Conservation (phyloP, 2,113 vertebrate species). For the Ptychochromis oligacanthus region DNA sequence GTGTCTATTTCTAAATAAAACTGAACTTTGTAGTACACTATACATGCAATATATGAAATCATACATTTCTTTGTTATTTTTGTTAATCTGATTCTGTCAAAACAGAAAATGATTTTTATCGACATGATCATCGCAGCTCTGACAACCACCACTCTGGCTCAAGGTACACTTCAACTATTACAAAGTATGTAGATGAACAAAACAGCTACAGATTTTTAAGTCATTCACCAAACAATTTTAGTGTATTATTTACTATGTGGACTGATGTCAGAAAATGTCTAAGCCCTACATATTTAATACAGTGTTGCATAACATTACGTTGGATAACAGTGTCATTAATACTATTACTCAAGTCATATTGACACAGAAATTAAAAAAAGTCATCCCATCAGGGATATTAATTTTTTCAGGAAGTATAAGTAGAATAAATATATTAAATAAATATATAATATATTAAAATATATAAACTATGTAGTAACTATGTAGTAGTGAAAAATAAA, state of each 20-base stretch:
- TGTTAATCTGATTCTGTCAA: neutral
- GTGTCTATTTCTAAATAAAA: neutral
- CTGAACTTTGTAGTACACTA: rapidly evolving
- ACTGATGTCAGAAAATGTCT: neutral
- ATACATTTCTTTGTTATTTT: no score
- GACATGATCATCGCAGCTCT: rapidly evolving
- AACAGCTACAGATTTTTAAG: rapidly evolving
- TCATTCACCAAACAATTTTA: neutral
- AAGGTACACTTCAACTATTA: rapidly evolving
- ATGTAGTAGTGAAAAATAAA: rapidly evolving
- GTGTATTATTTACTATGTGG: neutral
- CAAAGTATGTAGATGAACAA: rapidly evolving
- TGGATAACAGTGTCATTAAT: rapidly evolving
- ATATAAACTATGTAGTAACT: no score
- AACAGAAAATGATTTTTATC: neutral
- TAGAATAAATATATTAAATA: no score
- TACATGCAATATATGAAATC: neutral
- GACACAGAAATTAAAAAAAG: neutral
- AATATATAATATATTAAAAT: no score
- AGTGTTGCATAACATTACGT: neutral
- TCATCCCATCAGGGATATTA: neutral
- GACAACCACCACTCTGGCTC: neutral
- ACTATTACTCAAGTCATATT: rapidly evolving
- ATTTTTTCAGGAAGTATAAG: neutral
- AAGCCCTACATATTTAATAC: neutral